Evolutionary conservation across 35 echinoderm and acorn worm genomes (phyloP), one percentile per base, ranked within the genome.

Genomic region (Apostichopus parvimensis): DNA sequence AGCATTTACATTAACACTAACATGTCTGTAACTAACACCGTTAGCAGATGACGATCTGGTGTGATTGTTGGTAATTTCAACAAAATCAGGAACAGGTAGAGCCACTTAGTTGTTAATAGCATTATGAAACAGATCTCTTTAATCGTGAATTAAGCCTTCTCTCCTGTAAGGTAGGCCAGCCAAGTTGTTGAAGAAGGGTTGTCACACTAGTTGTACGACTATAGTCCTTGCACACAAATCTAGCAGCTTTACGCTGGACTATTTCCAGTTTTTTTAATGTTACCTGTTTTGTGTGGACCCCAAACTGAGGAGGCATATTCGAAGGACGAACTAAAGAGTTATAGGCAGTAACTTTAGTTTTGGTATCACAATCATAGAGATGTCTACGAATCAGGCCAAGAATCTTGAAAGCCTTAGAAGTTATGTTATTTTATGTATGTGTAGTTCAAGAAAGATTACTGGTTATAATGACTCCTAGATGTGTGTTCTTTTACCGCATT

Each of bases 271-370:
- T 13, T 7, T 94, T 14, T 14, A 9, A 89, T 80, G 60, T 90
- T 13, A 12, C 11, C 60, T 12, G 56, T 11, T 21, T n/a, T 93
- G 9, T 79, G 54, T n/a, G 92, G 92, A 45, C 90, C 90, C 87
- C 87, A 90, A 6, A 28, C 79, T 17, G 53, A 23, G 34, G 21
- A 11, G 20, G 53, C 57, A 83, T 94, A 91, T 24, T 94, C 88
- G 20, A 68, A 56, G 93, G 92, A 62, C 26, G 23, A 26, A 94
- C 78, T 17, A 94, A 78, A 14, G 70, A 10, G 10, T 82, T 73
- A 55, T 54, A 91, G 1, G 78, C 93, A 45, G 12, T 89, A 1
- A 65, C 88, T 89, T 94, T 91, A 11, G 90, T 57, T 12, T 94
- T 53, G 61, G 14, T 65, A 71, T 59, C 80, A 83, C 93, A 94